Conservation (phyloP, 1,140 invertebrate genomes). For the Acyrthosiphon pisum region DNA sequence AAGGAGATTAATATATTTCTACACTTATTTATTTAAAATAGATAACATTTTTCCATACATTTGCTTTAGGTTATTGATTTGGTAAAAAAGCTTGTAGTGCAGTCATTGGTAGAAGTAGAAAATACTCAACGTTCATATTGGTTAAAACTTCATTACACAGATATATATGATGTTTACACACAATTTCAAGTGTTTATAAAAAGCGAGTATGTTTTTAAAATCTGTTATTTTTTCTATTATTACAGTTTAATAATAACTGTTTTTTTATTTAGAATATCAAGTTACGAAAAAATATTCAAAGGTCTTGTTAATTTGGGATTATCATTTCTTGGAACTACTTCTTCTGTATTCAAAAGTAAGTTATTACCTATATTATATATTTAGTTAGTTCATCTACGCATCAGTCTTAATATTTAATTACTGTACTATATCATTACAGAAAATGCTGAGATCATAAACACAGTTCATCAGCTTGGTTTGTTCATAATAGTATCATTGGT, state of each 20-base stretch:
- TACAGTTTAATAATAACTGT: not conserved
- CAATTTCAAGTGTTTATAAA: constrained; percentile 51
- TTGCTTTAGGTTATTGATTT: constrained; percentile 45
- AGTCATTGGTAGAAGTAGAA: constrained; percentile 37
- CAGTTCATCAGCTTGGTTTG: constrained; percentile 49
- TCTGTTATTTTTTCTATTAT: not conserved
- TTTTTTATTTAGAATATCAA: constrained; percentile 49
- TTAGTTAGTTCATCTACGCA: not conserved
- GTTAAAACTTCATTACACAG: constrained; percentile 27
- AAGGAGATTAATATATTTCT: not conserved
- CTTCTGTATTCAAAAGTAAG: constrained; percentile 32
- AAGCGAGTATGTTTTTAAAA: constrained; percentile 46
- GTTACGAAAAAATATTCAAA: constrained; percentile 54
- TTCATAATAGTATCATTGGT: constrained; percentile 49
- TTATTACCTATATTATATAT: not conserved
- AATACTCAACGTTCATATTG: constrained; percentile 43
- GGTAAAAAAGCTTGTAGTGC: constrained; percentile 27
- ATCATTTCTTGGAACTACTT: constrained; percentile 42
- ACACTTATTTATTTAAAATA: not conserved
- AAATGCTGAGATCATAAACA: not conserved
- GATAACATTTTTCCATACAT: not conserved
- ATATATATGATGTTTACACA: constrained; percentile 37
- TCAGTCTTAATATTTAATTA: not conserved
- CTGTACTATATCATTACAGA: not conserved
- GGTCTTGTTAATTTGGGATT: constrained; percentile 46